These are phyloP conservation scores for Colius striatus DNA, from an alignment of 2,113 vertebrate genomes.

Conservation along the genomic window DNA sequence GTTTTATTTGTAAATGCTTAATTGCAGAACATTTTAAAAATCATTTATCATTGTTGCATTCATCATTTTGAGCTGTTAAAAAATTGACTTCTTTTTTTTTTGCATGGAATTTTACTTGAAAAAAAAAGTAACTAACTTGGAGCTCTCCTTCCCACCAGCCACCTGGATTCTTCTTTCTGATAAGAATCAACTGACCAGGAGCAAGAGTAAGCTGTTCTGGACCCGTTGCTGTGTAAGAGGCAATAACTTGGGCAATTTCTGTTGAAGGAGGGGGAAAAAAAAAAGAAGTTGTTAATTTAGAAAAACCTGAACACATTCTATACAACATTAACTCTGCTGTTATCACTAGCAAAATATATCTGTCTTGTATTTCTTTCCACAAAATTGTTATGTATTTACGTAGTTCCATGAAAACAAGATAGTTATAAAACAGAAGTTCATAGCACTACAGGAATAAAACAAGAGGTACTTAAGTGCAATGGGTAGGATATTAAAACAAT, in stretches of 20 bases:
- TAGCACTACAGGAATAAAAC: background rate
- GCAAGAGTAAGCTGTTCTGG: slow-evolving; percentile 95
- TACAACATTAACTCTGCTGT: background rate
- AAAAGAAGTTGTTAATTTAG: background rate
- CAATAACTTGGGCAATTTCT: slow-evolving; percentile 98
- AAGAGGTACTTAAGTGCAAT: background rate
- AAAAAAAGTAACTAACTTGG: slow-evolving; percentile 81
- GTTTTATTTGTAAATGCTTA: background rate
- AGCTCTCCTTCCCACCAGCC: slow-evolving; percentile 99
- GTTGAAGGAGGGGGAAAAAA: slow-evolving; percentile 45
- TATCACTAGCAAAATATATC: background rate
- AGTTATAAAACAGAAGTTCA: background rate
- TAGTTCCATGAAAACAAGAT: background rate
- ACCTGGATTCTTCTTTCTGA: slow-evolving; percentile 97
- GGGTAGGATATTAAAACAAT: background rate
- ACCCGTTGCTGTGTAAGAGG: slow-evolving; percentile 93
- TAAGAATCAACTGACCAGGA: slow-evolving; percentile 95
- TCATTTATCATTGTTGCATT: background rate
- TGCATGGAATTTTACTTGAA: background rate
- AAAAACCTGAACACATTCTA: background rate
- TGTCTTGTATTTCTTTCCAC: background rate
- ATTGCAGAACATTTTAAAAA: background rate
- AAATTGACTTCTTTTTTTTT: background rate
- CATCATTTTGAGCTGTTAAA: background rate
- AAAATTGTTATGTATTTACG: background rate